A percentile compares a stretch with the other conserved stretches of the same genome.
Conservation (phyloP, 2,113 vertebrate species). For the Picathartes gymnocephalus region DNA sequence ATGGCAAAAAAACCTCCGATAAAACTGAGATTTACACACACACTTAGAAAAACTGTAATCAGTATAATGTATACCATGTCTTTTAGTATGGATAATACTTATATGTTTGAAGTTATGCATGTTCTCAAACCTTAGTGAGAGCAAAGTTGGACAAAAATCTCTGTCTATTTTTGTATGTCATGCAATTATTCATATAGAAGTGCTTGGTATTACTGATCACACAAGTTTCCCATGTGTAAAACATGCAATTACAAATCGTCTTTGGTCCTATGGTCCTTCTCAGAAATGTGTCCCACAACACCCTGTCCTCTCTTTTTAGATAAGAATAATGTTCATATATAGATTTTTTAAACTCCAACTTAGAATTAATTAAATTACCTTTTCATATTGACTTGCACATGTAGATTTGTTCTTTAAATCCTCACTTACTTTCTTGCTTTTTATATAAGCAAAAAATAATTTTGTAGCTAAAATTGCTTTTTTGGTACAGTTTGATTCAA, state of each 20-base stretch:
- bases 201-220: neutral
- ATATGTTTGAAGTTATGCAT: neutral
- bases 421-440: neutral
- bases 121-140: neutral
- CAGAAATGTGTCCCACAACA: neutral
- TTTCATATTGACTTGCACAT: neutral
- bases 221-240: neutral
- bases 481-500: slow-evolving; percentile 22
- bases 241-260: neutral
- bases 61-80: neutral
- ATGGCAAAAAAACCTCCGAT: neutral
- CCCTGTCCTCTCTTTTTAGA: neutral
- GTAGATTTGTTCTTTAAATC: neutral
- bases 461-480: slow-evolving; percentile 17
- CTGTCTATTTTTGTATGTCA: neutral
- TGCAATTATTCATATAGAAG: neutral
- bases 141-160: neutral
- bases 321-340: neutral
- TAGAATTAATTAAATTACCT: neutral
- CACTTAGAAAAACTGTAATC: neutral
- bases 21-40: neutral
- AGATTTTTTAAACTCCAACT: neutral
- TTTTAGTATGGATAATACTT: neutral
- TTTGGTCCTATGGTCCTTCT: neutral
- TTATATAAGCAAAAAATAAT: neutral